These are phyloP conservation scores for Pionites leucogaster DNA, from an alignment of 2,113 vertebrate genomes.

Conservation along the genomic window DNA sequence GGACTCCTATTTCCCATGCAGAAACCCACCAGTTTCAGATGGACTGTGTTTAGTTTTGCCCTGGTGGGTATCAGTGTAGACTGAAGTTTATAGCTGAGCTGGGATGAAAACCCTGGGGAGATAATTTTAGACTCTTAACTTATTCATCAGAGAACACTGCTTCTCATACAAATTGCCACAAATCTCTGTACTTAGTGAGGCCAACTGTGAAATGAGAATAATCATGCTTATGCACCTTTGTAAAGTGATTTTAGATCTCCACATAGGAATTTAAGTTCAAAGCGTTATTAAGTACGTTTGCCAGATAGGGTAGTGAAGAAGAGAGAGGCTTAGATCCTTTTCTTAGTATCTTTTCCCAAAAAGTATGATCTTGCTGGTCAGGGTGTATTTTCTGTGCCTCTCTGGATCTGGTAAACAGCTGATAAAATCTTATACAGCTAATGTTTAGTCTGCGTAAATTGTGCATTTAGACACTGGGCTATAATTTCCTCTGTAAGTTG, in stretches of 20 bases:
- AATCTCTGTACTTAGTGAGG: constrained; percentile 45
- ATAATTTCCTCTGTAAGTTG: background rate
- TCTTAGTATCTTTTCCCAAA: background rate
- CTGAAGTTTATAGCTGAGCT: background rate
- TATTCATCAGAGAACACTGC: background rate
- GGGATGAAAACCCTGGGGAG: constrained; percentile 7
- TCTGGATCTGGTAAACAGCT: background rate
- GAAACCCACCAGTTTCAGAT: background rate
- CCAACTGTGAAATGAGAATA: constrained; percentile 59
- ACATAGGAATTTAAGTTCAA: constrained; percentile 41
- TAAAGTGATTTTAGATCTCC: constrained; percentile 50
- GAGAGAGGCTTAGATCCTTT: background rate
- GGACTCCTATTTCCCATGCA: background rate
- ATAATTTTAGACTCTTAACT: constrained; percentile 29
- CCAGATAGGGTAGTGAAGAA: background rate
- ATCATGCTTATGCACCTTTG: constrained; percentile 46
- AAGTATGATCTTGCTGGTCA: background rate
- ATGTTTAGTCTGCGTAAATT: background rate
- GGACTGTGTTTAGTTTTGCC: background rate
- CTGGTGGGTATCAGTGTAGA: background rate
- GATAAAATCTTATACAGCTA: background rate
- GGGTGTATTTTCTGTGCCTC: background rate
- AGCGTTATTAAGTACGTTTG: constrained; percentile 35
- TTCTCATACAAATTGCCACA: constrained; percentile 46
- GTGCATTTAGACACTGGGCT: background rate